Base-by-base conservation (phyloP, 2,888 invertebrate species). In the Molorchus minor region DNA sequence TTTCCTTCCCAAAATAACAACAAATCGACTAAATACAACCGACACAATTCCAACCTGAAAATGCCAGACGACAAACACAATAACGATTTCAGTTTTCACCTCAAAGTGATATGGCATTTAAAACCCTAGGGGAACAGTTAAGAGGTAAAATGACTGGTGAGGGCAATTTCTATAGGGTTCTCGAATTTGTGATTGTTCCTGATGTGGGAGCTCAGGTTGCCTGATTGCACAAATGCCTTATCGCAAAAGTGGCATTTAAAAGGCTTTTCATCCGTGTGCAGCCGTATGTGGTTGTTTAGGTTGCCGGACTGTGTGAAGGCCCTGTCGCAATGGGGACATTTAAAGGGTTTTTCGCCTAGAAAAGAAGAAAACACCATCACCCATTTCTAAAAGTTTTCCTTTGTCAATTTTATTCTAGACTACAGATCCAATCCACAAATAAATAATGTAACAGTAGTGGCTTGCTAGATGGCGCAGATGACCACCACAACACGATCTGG, bases 261-360 rank as follows among this genome's bases (percentile, higher is more conserved):
- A 7, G 80, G 80, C 69, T 80, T 80, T 53, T 80, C 79, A 62
- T 80, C 79, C 1, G 78, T 77, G 54, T 81, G 80, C 12, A 81
- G 70, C 44, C 80, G 67, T 54, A 81, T 79, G 59, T 81, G 80
- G 70, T 80, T 80, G 61, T 75, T 77, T 7, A 81, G 64, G 65
- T 80, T 80, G 10, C 80, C 80, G 10, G 80, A 80, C 64, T 81
- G 80, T 8, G 79, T 79, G 56, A 81, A 81, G n/a, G 79, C 79
- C 21, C 78, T 67, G 46, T 80, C 80, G 60, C 80, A 81, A 63
- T 80, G 77, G 2, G 80, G 80, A 69, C 80, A 81, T 63, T 80
- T 79, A 55, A 77, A 81, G 0, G 80, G 80, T 58, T 76, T 73
- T 65, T 79, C 79, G 10, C 72, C 71, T 65, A 33, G 38, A 54